Base-by-base conservation (phyloP, 2,888 invertebrate genomes). In the Galeruca laticollis region DNA sequence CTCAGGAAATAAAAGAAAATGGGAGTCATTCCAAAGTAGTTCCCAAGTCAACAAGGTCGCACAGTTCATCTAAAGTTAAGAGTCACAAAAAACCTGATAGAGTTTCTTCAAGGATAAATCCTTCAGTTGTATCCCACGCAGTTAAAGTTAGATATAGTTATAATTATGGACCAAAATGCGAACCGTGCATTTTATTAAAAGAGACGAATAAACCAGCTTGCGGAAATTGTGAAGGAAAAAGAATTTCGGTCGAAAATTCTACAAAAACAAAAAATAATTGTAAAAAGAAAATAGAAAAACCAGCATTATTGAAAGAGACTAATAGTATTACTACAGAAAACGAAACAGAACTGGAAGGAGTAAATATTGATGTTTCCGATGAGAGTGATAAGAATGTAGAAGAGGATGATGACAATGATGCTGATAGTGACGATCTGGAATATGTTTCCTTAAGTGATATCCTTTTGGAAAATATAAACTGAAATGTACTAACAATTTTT, bases 361-460 rank as follows among this genome's bases (percentile, higher is more conserved):
- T 26, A 2, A 31, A 35, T 35, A 37, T 15, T 37, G 20, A 13
- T 35, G 57, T 11, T 15, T n/a, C 35, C 15, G 15, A 33, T 15
- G 33, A 57, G 2, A 15, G 3, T 33, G 15, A 33, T 9, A 9
- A 33, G 9, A 57, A 10, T n/a, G 59, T 37, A n/a, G 62, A 62
- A 21, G 62, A 62, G 3, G 52, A 62, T 33, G 52, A 61, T 31
- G 20, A 35, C 6, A 33, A 15, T 18, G 13, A 37, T 31, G 51
- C 2, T 37, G 6, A 5, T 37, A 13, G 37, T 37, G 26, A 26
- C 26, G 37, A 49, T 8, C 15, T 49, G 20, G 18, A 61, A 10
- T 61, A 61, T 15, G 61, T 61, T 61, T 61, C 61, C 2, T 49
- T 61, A 4, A 49, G 13, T 10, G 61, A 61, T 18, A 4, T 61